Conservation (phyloP, 2,888 invertebrate species). For the Drosophila formosana region DNA sequence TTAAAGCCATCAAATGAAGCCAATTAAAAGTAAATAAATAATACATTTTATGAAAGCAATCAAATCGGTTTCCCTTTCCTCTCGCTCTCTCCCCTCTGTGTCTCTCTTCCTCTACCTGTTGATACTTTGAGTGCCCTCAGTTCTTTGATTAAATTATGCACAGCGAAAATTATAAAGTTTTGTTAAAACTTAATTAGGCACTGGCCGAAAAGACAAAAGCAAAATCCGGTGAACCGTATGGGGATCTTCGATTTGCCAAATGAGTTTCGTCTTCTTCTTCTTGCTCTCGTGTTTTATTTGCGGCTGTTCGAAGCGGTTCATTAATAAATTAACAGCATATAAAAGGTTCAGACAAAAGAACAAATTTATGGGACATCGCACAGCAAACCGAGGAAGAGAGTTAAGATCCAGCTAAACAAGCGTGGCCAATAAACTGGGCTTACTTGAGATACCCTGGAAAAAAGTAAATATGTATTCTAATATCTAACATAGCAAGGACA, state of each 20-base stretch:
- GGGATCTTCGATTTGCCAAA: slow-evolving; percentile 51
- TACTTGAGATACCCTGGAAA: slow-evolving; percentile 7
- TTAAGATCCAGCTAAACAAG: slow-evolving; percentile 9
- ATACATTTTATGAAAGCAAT: slow-evolving; percentile 77
- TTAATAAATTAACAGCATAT: slow-evolving; percentile 76
- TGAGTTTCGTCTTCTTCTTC: slow-evolving; percentile 32
- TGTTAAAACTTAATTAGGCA: slow-evolving; percentile 77
- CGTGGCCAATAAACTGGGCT: neutral
- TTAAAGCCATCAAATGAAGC: slow-evolving; percentile 80
- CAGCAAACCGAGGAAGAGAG: slow-evolving; percentile 19
- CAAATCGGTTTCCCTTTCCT: slow-evolving; percentile 45
- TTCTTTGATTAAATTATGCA: slow-evolving; percentile 62
- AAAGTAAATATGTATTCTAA: neutral
- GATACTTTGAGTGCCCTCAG: neutral
- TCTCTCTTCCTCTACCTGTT: neutral
- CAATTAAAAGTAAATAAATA: slow-evolving; percentile 81
- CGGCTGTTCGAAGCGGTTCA: slow-evolving; percentile 58
- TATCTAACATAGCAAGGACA: too few relatives aligned
- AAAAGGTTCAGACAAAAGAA: slow-evolving; percentile 56
- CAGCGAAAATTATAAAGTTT: slow-evolving; percentile 74
- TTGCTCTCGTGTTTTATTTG: slow-evolving; percentile 24
- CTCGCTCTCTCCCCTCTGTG: neutral
- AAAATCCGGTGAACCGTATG: slow-evolving; percentile 36
- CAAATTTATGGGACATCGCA: slow-evolving; percentile 52
- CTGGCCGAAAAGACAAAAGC: slow-evolving; percentile 50